Base-by-base conservation (phyloP, 2,113 vertebrate species). In the Pseudorhombus dupliciocellatus region DNA sequence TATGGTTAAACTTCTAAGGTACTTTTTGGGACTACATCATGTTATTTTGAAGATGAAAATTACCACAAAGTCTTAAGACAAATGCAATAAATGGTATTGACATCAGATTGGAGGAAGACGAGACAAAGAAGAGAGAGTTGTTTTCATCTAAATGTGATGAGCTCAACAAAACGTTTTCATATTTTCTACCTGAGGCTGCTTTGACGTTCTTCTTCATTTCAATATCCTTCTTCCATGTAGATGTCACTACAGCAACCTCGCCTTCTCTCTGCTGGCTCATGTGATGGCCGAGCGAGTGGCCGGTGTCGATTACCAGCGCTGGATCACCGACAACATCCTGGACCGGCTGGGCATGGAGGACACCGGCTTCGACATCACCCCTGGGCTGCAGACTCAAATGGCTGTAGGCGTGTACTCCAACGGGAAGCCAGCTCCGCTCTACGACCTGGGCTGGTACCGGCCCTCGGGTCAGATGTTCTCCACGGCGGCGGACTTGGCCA, bases 401-500 rank as follows among this genome's bases (percentile, higher is more conserved):
- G 96, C 96, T 0, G 94, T 95, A 0, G 97, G 96, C 1, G 96
- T 97, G 73, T 98, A 99, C 0, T 53, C 95, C 66, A 96, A 92
- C 2, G 94, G 87, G 0, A 92, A 93, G 68, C 92, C 91, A 0
- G 96, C 95, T 0, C 96, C 96, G 0, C 94, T 99, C 9, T 99
- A 97, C 0, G 96, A 98, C 75, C 92, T 98, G 1, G 96, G 96
- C 73, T 99, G 98, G 96, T 98, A 98, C 74, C 92, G 96, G 1
- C 98, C 97, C 4, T 97, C 96, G 0, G 97, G 97, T 8, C 97
- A 98, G 90, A 99, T 97, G 96, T 98, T 94, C 79, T 98, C 97
- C 61, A 98, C 96, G 0, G 81, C 95, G 0, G 95, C 96, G 0
- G 97, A 99, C 89, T 77, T 98, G 77, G 96, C 96, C 86, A 99